Conservation (phyloP, 2,113 vertebrate genomes). For the Salvelinus namaycush region DNA sequence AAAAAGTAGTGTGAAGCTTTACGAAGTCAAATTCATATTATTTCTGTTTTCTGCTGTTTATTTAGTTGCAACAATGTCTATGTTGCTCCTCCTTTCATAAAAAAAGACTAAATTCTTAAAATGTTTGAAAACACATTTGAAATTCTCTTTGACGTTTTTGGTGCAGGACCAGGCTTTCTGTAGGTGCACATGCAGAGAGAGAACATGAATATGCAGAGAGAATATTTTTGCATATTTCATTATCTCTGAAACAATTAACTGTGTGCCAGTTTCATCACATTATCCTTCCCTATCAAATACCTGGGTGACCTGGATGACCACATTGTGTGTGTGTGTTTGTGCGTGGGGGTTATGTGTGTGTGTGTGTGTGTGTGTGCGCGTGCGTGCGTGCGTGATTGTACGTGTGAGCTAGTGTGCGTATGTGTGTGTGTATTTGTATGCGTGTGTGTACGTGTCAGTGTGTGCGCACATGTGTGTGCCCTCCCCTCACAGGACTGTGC, state of each 20-base stretch:
- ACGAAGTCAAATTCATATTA: not conserved
- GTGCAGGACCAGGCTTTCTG: conserved; percentile 7
- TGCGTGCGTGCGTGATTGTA: not conserved
- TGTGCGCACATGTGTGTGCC: not conserved
- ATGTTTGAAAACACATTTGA: conserved; percentile 18
- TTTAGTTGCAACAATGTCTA: not conserved
- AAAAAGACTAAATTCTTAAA: not conserved
- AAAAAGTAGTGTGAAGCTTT: not conserved
- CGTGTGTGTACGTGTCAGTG: not conserved
- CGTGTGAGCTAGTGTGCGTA: not conserved
- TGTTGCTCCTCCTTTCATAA: too few species aligned
- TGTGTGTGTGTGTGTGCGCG: not conserved
- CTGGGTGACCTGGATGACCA: conserved; percentile 9
- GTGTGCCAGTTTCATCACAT: conserved; percentile 27
- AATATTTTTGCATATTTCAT: conserved; percentile 38
- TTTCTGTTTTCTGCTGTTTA: not conserved
- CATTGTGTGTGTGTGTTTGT: not conserved
- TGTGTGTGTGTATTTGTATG: not conserved
- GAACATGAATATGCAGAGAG: not conserved
- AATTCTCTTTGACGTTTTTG: conserved; percentile 46
- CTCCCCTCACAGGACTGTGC: not conserved
- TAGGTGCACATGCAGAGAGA: not conserved
- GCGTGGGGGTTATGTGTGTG: not conserved
- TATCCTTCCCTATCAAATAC: conserved; percentile 11
- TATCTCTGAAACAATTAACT: conserved; percentile 28